These are phyloP conservation scores for Lanius collurio DNA, from an alignment of 2,113 vertebrate genomes.

Conservation along the genomic window DNA sequence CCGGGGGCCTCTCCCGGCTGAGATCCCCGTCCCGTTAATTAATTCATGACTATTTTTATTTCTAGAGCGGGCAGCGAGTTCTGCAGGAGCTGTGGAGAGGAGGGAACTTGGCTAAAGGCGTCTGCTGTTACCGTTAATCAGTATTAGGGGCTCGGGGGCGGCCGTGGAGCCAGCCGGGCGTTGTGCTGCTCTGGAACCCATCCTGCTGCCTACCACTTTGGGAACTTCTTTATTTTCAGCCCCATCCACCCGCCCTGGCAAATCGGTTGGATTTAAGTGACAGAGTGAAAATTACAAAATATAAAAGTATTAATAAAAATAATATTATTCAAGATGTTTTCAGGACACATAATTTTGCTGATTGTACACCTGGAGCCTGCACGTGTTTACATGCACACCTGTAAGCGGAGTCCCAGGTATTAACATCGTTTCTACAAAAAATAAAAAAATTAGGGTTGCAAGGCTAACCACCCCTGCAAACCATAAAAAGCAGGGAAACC, in stretches of 20 bases:
- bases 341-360: background rate
- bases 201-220: fast-evolving
- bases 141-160: background rate
- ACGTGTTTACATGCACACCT: fast-evolving
- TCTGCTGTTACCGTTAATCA: background rate
- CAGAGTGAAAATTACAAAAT: background rate
- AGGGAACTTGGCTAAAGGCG: background rate
- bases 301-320: background rate
- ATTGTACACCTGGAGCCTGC: background rate
- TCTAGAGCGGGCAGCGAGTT: background rate
- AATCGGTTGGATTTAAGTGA: background rate
- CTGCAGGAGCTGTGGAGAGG: background rate
- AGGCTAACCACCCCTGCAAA: background rate
- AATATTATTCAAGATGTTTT: background rate
- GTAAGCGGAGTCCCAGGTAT: background rate
- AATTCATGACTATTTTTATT: background rate
- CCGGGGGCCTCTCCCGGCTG: background rate
- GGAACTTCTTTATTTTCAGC: background rate
- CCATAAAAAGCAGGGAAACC: background rate
- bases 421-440: fast-evolving
- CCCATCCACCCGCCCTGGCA: fast-evolving
- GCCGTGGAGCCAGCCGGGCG: fast-evolving
- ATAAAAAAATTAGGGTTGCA: background rate
- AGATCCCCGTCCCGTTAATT: background rate
- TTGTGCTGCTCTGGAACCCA: no score